phyloP scores from a whole-genome alignment of 2,113 vertebrate species.

The Poecilia latipinna region DNA sequence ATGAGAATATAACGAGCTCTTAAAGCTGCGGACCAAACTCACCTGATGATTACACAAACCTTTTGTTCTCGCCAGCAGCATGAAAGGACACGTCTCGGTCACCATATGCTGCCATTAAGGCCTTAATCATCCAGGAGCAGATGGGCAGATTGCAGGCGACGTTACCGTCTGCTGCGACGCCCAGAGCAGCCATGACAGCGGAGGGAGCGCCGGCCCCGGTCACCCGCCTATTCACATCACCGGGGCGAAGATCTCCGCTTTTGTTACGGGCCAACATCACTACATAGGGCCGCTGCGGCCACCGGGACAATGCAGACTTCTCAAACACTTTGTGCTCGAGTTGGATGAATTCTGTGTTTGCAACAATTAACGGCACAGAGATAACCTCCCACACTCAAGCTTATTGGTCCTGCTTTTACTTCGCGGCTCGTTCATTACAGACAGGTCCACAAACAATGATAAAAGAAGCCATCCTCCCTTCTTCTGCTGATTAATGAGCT shows the following conservation, averaged over 20 bases:
- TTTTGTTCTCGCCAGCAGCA: constrained; percentile 48
- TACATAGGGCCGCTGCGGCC: neutral
- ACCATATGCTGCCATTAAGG: constrained; percentile 73
- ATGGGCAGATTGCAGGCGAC: constrained; percentile 60
- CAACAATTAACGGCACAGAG: neutral
- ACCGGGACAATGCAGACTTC: neutral
- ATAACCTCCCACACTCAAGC: neutral
- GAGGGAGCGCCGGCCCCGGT: constrained; percentile 13
- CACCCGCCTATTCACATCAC: constrained; percentile 18
- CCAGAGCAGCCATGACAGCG: constrained; percentile 17
- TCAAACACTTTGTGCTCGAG: neutral
- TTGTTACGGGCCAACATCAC: neutral
- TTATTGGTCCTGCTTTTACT: constrained; percentile 1
- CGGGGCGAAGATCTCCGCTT: neutral
- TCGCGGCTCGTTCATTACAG: constrained; percentile 20
- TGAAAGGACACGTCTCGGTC: constrained; percentile 37
- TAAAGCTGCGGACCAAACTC: constrained; percentile 55
- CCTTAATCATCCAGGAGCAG: constrained; percentile 60
- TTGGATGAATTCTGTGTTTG: constrained; percentile 1
- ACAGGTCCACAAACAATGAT: constrained; percentile 24
- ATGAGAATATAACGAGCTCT: constrained; percentile 67
- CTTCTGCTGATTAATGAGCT: constrained; percentile 24
- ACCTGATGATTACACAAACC: constrained; percentile 68
- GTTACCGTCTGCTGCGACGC: constrained; percentile 35
- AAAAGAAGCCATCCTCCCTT: constrained; percentile 14